phyloP scores from a whole-genome alignment of 2,888 invertebrate genomes.

The Tenthredo notha region DNA sequence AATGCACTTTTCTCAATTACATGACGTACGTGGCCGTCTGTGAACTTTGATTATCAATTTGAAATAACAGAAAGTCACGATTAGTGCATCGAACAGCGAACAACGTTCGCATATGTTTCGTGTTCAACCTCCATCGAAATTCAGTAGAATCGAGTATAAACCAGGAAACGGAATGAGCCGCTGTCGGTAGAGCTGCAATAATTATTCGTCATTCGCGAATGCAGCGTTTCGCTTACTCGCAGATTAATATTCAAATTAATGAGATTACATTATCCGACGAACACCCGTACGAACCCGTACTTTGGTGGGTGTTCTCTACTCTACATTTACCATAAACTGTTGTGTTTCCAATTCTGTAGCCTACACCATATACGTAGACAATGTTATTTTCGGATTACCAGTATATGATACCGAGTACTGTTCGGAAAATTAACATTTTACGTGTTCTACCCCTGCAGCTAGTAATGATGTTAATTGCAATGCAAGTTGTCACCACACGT shows the following conservation, averaged over 20 bases:
- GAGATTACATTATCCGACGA: slow-evolving; percentile 46
- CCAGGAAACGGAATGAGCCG: slow-evolving; percentile 23
- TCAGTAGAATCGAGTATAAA: neutral
- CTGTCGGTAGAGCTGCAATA: slow-evolving; percentile 17
- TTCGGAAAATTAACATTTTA: slow-evolving; percentile 15
- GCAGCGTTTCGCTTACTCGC: slow-evolving; percentile 43
- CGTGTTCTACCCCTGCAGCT: neutral
- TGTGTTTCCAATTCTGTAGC: slow-evolving; percentile 27
- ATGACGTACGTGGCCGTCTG: neutral
- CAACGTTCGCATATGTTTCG: neutral
- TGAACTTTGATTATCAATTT: neutral
- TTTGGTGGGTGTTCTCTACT: neutral
- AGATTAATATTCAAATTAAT: slow-evolving; percentile 54
- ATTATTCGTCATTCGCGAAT: slow-evolving; percentile 37
- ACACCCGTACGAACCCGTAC: slow-evolving; percentile 17
- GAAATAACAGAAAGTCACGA: neutral
- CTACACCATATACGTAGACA: neutral
- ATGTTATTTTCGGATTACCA: slow-evolving; percentile 52
- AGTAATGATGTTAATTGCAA: slow-evolving; percentile 20
- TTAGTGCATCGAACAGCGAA: neutral
- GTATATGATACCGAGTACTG: neutral
- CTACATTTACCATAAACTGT: slow-evolving; percentile 13
- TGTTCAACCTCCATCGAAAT: slow-evolving; percentile 6
- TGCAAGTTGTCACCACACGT: slow-evolving; percentile 1
- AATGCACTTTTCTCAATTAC: neutral